Base-by-base conservation (phyloP, 2,888 invertebrate genomes). In the Trachelus stipa region DNA sequence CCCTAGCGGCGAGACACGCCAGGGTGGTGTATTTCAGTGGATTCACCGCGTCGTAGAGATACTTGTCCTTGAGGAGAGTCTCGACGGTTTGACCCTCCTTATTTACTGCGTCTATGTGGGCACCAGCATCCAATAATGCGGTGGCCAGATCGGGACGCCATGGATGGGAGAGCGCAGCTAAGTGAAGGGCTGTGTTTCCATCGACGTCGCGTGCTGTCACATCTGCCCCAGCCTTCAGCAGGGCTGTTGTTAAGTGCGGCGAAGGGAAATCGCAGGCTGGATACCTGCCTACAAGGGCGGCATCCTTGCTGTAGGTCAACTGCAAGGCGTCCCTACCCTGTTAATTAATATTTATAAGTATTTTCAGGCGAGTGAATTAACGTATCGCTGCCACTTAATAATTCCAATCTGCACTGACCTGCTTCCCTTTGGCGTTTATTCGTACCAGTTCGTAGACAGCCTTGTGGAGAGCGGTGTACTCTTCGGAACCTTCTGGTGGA, bases 151-250 rank as follows among this genome's bases (percentile, higher is more conserved):
- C 85, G 3, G 79, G 82, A 12, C 84, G 82, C 86, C 95, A 96
- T 0, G 96, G 96, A 83, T 92, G 91, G 79, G 95, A 94, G 91
- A 95, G 94, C 81, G 96, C 97, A 0, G 96, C 95, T 80, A 98
- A 93, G 90, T 98, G 98, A 75, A 98, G 93, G 15, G 98, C 96
- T 33, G 97, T 97, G 92, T 98, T 97, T 33, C 97, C 97, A 78
- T 95, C 95, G 76, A 95, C 94, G 91, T 98, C 98, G 3, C 94
- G 92, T 0, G 95, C 95, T 91, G 95, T 95, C 0, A 96, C 95
- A 91, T 95, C 94, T 0, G 97, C 97, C 15, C 98, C 98, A 34
- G 97, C 96, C 83, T 95, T 94, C 81, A 97, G 92, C 88, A 98
- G 92, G 79, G 96, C 94, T 85, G 94, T 94, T 11, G 96, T 95